phyloP scores from a whole-genome alignment of 2,888 invertebrate species.

The Hirtodrosophila alboralis region DNA sequence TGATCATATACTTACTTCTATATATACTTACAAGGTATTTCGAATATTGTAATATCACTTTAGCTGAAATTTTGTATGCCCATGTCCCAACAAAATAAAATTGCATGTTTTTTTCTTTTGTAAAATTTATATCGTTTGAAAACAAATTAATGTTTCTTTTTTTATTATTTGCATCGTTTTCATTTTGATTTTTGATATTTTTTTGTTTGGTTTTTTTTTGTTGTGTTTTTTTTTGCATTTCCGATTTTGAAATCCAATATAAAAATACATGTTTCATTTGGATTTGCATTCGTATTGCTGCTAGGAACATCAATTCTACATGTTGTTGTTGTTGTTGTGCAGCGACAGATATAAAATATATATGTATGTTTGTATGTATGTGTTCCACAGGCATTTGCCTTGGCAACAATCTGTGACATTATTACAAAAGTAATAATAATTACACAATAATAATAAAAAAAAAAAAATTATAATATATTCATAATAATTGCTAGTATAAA shows the following conservation, averaged over 20 bases:
- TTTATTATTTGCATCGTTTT: slow-evolving; percentile 52
- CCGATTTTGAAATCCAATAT: slow-evolving; percentile 15
- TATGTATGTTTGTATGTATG: slow-evolving; percentile 4
- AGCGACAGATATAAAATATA: slow-evolving; percentile 11
- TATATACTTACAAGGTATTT: too few relatives aligned
- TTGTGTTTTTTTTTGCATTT: slow-evolving; percentile 18
- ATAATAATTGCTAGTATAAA: slow-evolving; percentile 39
- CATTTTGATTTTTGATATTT: too few relatives aligned
- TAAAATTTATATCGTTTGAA: slow-evolving; percentile 55
- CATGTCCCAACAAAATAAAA: slow-evolving; percentile 27
- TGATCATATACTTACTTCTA: too few relatives aligned
- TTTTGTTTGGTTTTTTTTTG: slow-evolving; percentile 16
- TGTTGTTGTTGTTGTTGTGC: slow-evolving; percentile 26
- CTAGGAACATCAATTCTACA: slow-evolving; percentile 55
- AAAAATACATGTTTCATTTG: slow-evolving; percentile 36
- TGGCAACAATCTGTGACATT: slow-evolving; percentile 20
- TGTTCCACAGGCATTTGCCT: slow-evolving; percentile 7
- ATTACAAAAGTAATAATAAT: slow-evolving; percentile 48
- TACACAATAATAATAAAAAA: slow-evolving; percentile 22
- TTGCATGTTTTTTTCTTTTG: slow-evolving; percentile 25
- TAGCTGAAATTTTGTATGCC: too few relatives aligned
- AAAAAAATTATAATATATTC: slow-evolving; percentile 31
- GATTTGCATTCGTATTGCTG: slow-evolving; percentile 26
- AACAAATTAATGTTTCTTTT: slow-evolving; percentile 66
- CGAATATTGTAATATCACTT: too few relatives aligned